Evolutionary conservation across 1,140 invertebrate genomes (phyloP).

Genomic region (Trichonephila inaurata): DNA sequence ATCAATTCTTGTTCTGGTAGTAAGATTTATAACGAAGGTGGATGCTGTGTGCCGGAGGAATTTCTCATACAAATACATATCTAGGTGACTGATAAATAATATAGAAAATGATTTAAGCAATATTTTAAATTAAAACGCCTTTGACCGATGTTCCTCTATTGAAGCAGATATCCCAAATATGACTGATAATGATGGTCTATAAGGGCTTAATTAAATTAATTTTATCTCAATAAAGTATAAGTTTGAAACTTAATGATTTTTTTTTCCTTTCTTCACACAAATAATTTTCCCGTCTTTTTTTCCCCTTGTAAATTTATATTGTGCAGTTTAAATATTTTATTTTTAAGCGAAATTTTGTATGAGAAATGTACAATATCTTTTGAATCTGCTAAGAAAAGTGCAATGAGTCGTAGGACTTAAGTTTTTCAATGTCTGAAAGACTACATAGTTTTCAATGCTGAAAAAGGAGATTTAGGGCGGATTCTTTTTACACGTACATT

Average conservation of each 20-base stretch:
- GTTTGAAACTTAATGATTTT: background rate
- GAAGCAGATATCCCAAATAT: background rate
- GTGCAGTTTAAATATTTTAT: slow-evolving; percentile 22
- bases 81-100: background rate
- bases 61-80: slow-evolving; percentile 21
- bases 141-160: slow-evolving; percentile 14
- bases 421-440: slow-evolving; percentile 3
- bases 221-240: background rate
- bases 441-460: background rate
- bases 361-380: slow-evolving; percentile 39
- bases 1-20: slow-evolving; percentile 33
- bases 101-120: background rate
- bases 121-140: background rate
- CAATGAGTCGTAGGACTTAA: slow-evolving; percentile 30
- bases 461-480: background rate
- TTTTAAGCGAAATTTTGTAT: background rate
- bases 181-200: background rate
- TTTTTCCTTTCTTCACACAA: background rate
- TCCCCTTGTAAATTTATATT: slow-evolving; percentile 51
- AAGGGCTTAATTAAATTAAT: background rate
- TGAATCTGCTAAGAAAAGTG: slow-evolving; percentile 37
- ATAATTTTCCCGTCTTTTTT: background rate
- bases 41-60: background rate
- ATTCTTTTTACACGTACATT: slow-evolving; percentile 3
- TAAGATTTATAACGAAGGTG: slow-evolving; percentile 48